A percentile compares a stretch with the other conserved stretches of the same genome.
Conservation (phyloP, 2,888 invertebrate species). For the Cabera pusaria region DNA sequence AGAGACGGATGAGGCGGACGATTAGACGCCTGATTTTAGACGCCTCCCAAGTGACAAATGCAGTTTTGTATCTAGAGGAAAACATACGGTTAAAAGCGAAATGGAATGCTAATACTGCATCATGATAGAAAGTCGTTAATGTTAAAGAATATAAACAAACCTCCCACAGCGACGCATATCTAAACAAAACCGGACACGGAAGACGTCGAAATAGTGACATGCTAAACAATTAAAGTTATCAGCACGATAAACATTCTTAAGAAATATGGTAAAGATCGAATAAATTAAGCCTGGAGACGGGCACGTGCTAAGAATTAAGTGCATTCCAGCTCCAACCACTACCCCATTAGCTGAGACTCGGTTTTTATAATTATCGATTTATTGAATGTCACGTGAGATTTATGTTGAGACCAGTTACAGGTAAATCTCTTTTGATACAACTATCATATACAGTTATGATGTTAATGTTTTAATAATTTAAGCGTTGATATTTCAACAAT, state of each 20-base stretch:
- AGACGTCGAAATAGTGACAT: slow-evolving; percentile 60
- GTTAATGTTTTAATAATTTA: too few relatives aligned
- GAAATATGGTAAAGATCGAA: slow-evolving; percentile 65
- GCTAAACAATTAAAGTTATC: slow-evolving; percentile 69
- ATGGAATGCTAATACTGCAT: slow-evolving; percentile 31
- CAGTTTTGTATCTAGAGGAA: slow-evolving; percentile 11
- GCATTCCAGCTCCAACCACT: slow-evolving; percentile 48
- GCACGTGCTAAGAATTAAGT: slow-evolving; percentile 66
- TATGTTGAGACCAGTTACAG: slow-evolving; percentile 51
- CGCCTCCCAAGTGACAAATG: slow-evolving; percentile 21
- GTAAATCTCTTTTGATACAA: slow-evolving; percentile 53
- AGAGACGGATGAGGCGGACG: slow-evolving; percentile 56
- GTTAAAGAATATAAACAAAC: slow-evolving; percentile 49
- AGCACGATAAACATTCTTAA: slow-evolving; percentile 53
- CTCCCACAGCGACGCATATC: slow-evolving; percentile 61
- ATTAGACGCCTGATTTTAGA: slow-evolving; percentile 46
- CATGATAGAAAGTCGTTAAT: slow-evolving; percentile 38
- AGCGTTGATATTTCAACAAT: too few relatives aligned
- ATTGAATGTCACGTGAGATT: slow-evolving; percentile 64
- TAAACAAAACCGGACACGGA: slow-evolving; percentile 60
- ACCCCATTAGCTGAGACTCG: slow-evolving; percentile 50
- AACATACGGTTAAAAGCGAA: slow-evolving; percentile 14
- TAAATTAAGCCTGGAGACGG: slow-evolving; percentile 65
- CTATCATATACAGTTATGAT: too few relatives aligned
- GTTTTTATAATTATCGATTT: slow-evolving; percentile 67